A percentile compares a stretch with the other conserved stretches of the same genome.
These are phyloP conservation scores for Melitaea athalia DNA, from an alignment of 2,888 invertebrate species.

Conservation along the genomic window DNA sequence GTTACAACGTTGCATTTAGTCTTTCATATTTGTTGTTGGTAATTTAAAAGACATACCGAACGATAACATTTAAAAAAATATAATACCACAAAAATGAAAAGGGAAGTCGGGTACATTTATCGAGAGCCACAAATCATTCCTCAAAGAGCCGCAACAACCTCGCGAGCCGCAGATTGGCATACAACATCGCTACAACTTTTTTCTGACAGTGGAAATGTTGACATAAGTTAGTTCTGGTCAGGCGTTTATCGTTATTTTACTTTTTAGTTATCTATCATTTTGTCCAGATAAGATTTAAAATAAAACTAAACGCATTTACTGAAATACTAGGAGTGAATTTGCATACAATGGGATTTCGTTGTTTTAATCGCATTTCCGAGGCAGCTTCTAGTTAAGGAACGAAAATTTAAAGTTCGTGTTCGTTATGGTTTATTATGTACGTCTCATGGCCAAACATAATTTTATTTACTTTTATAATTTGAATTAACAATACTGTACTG, in stretches of 20 bases:
- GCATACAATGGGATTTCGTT: conserved; percentile 6
- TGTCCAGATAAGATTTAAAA: not conserved
- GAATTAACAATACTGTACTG: no score
- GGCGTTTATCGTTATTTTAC: not conserved
- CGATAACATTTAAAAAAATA: no score
- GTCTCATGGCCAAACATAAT: no score
- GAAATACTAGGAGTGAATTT: not conserved
- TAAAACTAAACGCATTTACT: not conserved
- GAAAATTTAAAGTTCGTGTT: not conserved
- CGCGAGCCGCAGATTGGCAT: no score
- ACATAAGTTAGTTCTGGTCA: no score
- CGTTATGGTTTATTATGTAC: not conserved
- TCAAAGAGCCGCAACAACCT: no score
- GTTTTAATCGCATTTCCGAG: not conserved
- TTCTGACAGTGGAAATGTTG: no score
- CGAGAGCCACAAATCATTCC: no score
- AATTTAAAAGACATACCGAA: not conserved
- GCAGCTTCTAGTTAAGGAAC: not conserved
- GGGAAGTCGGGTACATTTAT: no score
- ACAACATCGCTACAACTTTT: no score
- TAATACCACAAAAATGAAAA: no score
- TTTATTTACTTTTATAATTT: no score
- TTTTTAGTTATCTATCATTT: not conserved
- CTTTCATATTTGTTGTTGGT: not conserved
- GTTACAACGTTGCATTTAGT: conserved; percentile 4